Evolutionary conservation across 2,797 vertebrate species (phyloP), one percentile per base, ranked within the genome.

Genomic region (Betta splendens): DNA sequence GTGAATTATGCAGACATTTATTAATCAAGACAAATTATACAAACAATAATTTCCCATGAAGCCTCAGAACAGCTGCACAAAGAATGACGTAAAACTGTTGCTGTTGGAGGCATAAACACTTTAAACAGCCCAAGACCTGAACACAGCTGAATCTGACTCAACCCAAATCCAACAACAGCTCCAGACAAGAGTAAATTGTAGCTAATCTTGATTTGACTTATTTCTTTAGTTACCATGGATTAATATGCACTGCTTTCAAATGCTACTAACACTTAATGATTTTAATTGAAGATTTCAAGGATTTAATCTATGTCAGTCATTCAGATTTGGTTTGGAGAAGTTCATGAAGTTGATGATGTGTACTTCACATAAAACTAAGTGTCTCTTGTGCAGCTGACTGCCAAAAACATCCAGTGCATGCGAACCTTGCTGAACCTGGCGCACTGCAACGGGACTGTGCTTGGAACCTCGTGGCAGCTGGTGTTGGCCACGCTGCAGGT

Each of bases 321-420:
- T 35, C 5, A 15, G 35, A 25, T 53, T 39, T 28, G 2, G 22
- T 29, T 11, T 10, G 1, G 21, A 33, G 18, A 28, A 33, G 7
- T 4, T 9, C 18, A 5, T 60, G 2, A 26, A 21, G 40, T 31
- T 22, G 20, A 15, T 32, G 17, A 39, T 10, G 8, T 22, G 4
- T 32, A n/a, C n/a, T 15, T 53, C 18, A 7, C 20, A 47, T 36
- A 5, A 45, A 25, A 49, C 20, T 42, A 1, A 72, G 5, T 70
- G 16, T 79, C 6, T 33, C 21, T 58, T 13, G 51, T 5, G 58
- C 60, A 99, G 98, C 91, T 99, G 55, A 99, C 98, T 12, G 96
- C 96, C 44, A 99, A 99, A 92, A 99, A 98, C 85, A 98, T 99
- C 81, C 97, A 99, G 84, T 98, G 96, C 80, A 99, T 99, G 97